Evolutionary conservation across 2,797 vertebrate species (phyloP).

Genomic region (Muscicapa comitata): DNA sequence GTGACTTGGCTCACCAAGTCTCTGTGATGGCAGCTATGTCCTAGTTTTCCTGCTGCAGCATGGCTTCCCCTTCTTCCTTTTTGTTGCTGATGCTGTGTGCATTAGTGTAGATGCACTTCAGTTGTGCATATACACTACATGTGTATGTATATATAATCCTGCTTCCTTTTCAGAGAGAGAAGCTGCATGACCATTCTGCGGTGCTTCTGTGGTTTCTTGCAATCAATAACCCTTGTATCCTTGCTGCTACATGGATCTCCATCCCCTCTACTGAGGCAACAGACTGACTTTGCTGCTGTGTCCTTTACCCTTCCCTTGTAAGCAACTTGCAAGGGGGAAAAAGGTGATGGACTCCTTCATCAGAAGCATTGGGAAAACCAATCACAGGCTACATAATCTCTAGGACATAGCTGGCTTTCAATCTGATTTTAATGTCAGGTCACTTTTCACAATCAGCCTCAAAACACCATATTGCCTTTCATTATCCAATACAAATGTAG

Average conservation of each 20-base stretch:
- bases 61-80: background rate
- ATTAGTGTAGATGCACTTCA: background rate
- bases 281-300: background rate
- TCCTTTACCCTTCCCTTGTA: fast-evolving
- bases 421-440: background rate
- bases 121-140: background rate
- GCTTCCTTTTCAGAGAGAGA: background rate
- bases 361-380: background rate
- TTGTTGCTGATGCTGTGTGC: background rate
- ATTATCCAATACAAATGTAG: background rate
- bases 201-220: background rate
- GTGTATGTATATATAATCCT: background rate
- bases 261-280: too few relatives aligned
- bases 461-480: background rate
- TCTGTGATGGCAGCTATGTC: background rate
- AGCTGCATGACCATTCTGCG: background rate
- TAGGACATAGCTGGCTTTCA: background rate
- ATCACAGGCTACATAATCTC: background rate
- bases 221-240: background rate
- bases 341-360: background rate
- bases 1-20: background rate
- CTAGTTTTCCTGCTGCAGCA: background rate
- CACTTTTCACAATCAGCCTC: background rate
- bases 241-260: background rate
- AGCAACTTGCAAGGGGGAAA: background rate